phyloP scores from a whole-genome alignment of 2,888 invertebrate genomes.

The Tridacna gigas region DNA sequence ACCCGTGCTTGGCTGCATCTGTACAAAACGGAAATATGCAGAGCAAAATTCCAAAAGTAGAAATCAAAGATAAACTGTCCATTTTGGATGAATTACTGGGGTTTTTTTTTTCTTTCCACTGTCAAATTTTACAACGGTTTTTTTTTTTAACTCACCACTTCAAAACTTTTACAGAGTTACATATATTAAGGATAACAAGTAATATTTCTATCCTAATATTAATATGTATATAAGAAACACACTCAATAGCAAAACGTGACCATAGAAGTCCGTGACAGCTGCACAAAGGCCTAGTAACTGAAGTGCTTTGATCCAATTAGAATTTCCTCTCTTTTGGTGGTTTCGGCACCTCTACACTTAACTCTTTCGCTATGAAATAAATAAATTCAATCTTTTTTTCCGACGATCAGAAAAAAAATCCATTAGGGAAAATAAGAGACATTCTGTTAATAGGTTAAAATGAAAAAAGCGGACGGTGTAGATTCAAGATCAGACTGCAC shows the following conservation, averaged over 20 bases:
- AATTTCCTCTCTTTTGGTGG: conserved; percentile 30
- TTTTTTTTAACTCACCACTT: too few species aligned
- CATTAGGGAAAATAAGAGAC: too few species aligned
- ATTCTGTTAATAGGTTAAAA: too few species aligned
- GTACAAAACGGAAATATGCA: neutral
- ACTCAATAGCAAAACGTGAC: neutral
- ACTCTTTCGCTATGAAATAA: too few species aligned
- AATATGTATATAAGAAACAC: neutral
- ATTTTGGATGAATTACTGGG: neutral
- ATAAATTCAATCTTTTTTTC: too few species aligned
- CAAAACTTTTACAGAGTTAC: too few species aligned
- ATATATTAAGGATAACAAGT: too few species aligned
- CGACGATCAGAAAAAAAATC: too few species aligned
- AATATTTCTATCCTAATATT: too few species aligned
- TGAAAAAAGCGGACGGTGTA: too few species aligned
- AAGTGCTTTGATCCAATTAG: conserved; percentile 49
- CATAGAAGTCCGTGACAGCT: conserved; percentile 32
- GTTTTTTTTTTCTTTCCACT: neutral
- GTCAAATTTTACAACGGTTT: neutral
- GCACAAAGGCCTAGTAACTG: conserved; percentile 17
- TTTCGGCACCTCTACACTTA: conserved; percentile 3
- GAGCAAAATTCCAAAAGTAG: conserved; percentile 3
- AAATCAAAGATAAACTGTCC: neutral
- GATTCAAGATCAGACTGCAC: too few species aligned
- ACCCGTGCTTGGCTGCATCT: neutral